A percentile compares a stretch with the other conserved stretches of the same genome.
Evolutionary conservation across 1,140 invertebrate genomes (phyloP).

Genomic region (Drosophila parvula): DNA sequence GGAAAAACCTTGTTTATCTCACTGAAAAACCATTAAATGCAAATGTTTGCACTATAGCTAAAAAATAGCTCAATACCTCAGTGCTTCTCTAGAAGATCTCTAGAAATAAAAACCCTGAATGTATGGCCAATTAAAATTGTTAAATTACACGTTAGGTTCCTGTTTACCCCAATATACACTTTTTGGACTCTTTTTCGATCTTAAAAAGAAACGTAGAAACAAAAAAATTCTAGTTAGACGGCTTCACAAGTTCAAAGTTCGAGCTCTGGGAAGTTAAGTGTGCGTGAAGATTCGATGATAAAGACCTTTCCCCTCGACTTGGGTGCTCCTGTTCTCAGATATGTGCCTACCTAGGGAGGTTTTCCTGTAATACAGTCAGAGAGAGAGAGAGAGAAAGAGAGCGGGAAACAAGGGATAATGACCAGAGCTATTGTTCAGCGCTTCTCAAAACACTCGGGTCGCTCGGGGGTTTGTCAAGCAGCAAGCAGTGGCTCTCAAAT

Average conservation of each 20-base stretch:
- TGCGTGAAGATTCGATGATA: conserved; percentile 21
- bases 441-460: conserved; percentile 46
- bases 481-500: conserved; percentile 43
- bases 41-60: neutral
- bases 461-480: conserved; percentile 2
- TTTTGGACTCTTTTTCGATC: neutral
- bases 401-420: conserved; percentile 5
- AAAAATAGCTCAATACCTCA: conserved; percentile 10
- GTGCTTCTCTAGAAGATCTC: neutral
- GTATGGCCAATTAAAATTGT: neutral
- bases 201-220: neutral
- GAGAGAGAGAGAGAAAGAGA: neutral
- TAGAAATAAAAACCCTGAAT: neutral
- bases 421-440: conserved; percentile 20
- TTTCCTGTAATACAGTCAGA: conserved; percentile 12
- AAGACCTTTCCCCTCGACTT: conserved; percentile 18
- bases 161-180: neutral
- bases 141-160: neutral
- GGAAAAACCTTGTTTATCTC: conserved; percentile 6
- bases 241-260: conserved; percentile 15
- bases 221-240: neutral
- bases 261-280: conserved; percentile 9
- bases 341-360: conserved; percentile 17
- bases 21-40: neutral
- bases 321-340: neutral